Base-by-base conservation (phyloP, 2,113 vertebrate genomes). In the Chelonoidis abingdonii region DNA sequence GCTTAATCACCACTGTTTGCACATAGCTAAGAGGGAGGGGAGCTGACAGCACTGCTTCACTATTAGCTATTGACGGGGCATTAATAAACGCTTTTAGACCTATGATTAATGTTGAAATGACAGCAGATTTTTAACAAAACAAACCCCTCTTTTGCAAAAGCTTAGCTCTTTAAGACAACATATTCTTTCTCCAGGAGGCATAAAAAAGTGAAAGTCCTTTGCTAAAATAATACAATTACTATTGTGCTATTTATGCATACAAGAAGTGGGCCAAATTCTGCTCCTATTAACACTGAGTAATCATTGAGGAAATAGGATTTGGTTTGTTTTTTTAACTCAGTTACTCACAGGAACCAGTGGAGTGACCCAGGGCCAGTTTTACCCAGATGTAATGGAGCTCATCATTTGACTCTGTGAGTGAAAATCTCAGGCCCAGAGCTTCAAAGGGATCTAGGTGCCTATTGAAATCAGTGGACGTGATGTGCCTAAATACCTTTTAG, bases 1-100 rank as follows among this genome's bases (percentile, higher is more conserved):
- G 98, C 98, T 99, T 99, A 99, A 99, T 99, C 99, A 99, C 99
- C 98, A 99, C 97, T 98, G 98, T 98, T 99, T 99, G 98, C 98
- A 98, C 98, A 98, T 97, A 91, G 93, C 95, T 94, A 97, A 98
- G 93, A 8, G 94, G 84, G 95, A 93, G 95, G 86, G 92, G 93
- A 89, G 89, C 95, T 93, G 97, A 97, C 96, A 98, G 98, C 95
- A 97, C 95, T 93, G 95, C 96, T 97, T 97, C 96, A 62, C 96
- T 92, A 96, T 93, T 97, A 90, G 93, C 97, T 95, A 95, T 96
- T 97, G 98, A 98, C 96, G 97, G 96, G 97, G 89, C 98, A 97
- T 98, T 98, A 98, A 98, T 98, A 98, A 98, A 98, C 44, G 5
- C 95, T 97, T 96, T 95, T 93, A 97, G 89, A 91, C 89, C 78